These are phyloP conservation scores for Hiodon tergisus DNA, from an alignment of 2,113 vertebrate genomes.

Conservation along the genomic window DNA sequence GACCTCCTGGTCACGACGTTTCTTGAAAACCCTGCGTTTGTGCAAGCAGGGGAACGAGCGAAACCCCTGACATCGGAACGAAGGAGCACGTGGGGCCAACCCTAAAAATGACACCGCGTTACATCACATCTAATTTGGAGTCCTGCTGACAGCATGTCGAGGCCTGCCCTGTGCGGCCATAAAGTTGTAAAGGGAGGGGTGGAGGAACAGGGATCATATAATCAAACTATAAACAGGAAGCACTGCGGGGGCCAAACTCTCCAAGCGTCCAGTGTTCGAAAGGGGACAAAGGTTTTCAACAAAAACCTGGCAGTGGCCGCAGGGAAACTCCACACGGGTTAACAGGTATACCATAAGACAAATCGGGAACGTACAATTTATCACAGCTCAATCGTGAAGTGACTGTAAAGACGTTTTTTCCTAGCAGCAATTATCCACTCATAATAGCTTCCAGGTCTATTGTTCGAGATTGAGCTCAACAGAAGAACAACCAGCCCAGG, in stretches of 20 bases:
- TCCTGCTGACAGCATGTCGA: conserved; percentile 32
- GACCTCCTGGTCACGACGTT: too few relatives aligned
- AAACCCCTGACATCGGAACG: conserved; percentile 39
- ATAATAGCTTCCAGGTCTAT: too few relatives aligned
- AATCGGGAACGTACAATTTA: too few relatives aligned
- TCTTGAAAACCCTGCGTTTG: too few relatives aligned
- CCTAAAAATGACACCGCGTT: conserved; percentile 56
- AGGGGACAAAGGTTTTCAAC: conserved; percentile 1
- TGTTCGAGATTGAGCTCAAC: too few relatives aligned
- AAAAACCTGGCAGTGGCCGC: neutral
- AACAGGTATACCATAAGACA: too few relatives aligned
- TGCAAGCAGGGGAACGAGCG: too few relatives aligned
- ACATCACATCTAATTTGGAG: conserved; percentile 50
- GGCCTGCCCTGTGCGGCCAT: conserved; percentile 34
- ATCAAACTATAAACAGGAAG: conserved; percentile 23
- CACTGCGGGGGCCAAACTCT: neutral
- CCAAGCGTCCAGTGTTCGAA: neutral
- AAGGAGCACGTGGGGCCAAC: conserved; percentile 45
- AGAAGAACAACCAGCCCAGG: too few relatives aligned
- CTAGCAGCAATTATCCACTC: too few relatives aligned
- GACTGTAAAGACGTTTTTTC: too few relatives aligned
- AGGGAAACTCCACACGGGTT: too few relatives aligned
- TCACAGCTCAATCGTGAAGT: too few relatives aligned
- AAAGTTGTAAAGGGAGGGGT: conserved; percentile 38
- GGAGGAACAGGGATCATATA: conserved; percentile 28